phyloP scores from a whole-genome alignment of 2,888 invertebrate species.

The Calameuta idolon region DNA sequence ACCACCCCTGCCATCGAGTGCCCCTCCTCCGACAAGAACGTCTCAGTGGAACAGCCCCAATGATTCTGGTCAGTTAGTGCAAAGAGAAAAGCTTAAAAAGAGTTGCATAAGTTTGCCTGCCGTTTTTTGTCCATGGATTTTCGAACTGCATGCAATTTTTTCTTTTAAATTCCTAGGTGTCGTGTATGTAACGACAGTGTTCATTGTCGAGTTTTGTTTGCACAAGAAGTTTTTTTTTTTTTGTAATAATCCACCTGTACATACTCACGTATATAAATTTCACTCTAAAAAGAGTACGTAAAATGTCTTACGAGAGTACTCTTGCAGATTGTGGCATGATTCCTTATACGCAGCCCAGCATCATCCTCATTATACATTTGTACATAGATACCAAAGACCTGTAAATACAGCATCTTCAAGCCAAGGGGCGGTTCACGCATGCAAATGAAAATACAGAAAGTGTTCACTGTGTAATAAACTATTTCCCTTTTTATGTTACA shows the following conservation, averaged over 20 bases:
- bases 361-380: constrained; percentile 7
- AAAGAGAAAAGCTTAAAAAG: constrained; percentile 25
- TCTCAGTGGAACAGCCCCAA: constrained; percentile 58
- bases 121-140: constrained; percentile 4
- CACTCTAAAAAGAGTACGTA: background rate
- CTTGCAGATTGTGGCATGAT: background rate
- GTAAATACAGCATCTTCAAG: constrained; percentile 16
- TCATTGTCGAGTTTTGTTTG: background rate
- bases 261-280: background rate
- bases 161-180: background rate
- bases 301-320: background rate
- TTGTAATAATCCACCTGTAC: background rate
- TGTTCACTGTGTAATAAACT: background rate
- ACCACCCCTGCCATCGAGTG: constrained; percentile 72
- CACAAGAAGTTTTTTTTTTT: background rate
- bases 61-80: constrained; percentile 60
- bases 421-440: constrained; percentile 13
- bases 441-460: constrained; percentile 11
- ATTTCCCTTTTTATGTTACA: constrained; percentile 50
- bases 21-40: constrained; percentile 68
- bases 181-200: background rate
- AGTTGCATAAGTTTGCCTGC: background rate
- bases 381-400: constrained; percentile 11
- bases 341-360: background rate
- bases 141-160: constrained; percentile 9